Evolutionary conservation across 1,140 invertebrate species (phyloP).

Genomic region (Acromyrmex echinatior): DNA sequence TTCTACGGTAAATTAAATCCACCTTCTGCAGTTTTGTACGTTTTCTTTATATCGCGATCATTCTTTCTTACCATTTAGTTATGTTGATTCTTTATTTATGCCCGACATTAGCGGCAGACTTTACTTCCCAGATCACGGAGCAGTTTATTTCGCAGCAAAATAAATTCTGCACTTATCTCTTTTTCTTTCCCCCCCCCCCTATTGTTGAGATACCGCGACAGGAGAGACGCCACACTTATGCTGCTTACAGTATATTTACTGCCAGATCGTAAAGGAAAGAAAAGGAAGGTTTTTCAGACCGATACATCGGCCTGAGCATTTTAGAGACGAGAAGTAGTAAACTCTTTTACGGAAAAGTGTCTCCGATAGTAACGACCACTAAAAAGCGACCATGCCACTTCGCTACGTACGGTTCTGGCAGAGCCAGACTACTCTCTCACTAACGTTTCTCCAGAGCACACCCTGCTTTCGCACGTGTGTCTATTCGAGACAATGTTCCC

Average conservation of each 20-base stretch:
- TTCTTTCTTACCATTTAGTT: not conserved
- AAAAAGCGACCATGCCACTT: constrained; percentile 64
- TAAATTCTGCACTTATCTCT: constrained; percentile 13
- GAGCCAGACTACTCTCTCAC: constrained; percentile 16
- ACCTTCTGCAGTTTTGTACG: not conserved
- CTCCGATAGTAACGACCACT: constrained; percentile 67
- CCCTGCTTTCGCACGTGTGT: constrained; percentile 57
- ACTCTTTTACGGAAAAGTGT: constrained; percentile 65
- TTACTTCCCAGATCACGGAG: constrained; percentile 2
- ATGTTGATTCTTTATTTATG: not conserved
- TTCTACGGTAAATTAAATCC: constrained; percentile 45
- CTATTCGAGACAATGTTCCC: constrained; percentile 60
- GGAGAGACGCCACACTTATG: constrained; percentile 40
- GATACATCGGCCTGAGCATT: constrained; percentile 43
- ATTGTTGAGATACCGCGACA: not conserved
- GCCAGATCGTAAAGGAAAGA: constrained; percentile 30
- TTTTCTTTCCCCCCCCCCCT: not conserved
- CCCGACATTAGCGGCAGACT: not conserved
- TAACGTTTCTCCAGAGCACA: constrained; percentile 58
- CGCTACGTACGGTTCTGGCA: constrained; percentile 56
- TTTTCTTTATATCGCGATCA: constrained; percentile 25
- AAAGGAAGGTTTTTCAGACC: constrained; percentile 47
- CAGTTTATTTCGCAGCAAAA: constrained; percentile 12
- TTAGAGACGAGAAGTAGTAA: constrained; percentile 54
- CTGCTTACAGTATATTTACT: constrained; percentile 52